Evolutionary conservation across 2,113 vertebrate genomes (phyloP).

Genomic region (Nipponia nippon): DNA sequence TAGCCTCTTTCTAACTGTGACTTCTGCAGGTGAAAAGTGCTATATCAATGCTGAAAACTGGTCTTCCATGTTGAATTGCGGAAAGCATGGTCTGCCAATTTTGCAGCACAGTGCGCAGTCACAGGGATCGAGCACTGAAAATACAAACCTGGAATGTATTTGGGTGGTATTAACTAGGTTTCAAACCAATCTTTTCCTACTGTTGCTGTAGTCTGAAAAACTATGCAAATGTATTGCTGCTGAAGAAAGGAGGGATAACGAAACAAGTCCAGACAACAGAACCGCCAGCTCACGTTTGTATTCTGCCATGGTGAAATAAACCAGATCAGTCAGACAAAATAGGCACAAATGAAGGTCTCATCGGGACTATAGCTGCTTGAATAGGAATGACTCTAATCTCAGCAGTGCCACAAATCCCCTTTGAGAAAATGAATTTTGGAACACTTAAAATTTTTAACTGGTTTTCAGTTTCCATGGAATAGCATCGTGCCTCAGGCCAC

Average conservation of each 20-base stretch:
- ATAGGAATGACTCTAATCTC: background rate
- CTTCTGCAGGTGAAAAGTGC: background rate
- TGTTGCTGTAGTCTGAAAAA: background rate
- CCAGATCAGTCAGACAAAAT: background rate
- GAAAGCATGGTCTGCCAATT: background rate
- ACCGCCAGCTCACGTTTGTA: background rate
- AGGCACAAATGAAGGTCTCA: background rate
- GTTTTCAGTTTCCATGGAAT: background rate
- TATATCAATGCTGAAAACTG: background rate
- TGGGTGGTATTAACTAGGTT: background rate
- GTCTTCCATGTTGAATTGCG: background rate
- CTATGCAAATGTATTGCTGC: background rate
- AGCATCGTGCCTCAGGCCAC: background rate
- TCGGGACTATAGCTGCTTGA: background rate
- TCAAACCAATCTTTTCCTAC: background rate
- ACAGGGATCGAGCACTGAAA: background rate
- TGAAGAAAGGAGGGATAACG: background rate
- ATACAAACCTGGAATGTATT: background rate
- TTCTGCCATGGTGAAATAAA: background rate
- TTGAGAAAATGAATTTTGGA: constrained; percentile 35
- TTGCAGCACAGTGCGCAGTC: background rate
- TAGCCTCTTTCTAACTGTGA: background rate
- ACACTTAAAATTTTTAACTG: background rate
- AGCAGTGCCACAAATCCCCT: background rate
- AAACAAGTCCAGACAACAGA: background rate